A percentile compares a stretch with the other conserved stretches of the same genome.
phyloP scores from a whole-genome alignment of 2,797 vertebrate species.

The Hirundo rustica region DNA sequence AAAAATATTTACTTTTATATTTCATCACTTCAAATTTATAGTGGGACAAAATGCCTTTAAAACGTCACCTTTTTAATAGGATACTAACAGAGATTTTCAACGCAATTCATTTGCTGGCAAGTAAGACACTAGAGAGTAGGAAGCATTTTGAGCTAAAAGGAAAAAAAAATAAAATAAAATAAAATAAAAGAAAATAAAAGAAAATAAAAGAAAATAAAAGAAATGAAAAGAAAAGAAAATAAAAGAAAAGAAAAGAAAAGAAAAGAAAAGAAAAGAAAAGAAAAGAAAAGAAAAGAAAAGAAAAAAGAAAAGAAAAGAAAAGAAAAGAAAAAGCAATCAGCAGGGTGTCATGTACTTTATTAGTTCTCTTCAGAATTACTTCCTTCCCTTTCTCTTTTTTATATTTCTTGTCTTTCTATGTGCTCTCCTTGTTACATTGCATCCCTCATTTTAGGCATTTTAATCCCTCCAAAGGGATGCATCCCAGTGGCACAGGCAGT shows the following conservation, averaged over 20 bases:
- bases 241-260: conserved; percentile 8
- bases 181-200: background rate
- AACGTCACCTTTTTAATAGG: conserved; percentile 65
- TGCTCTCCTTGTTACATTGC: conserved; percentile 13
- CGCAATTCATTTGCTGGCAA: background rate
- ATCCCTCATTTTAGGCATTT: conserved; percentile 49
- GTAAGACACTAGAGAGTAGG: background rate
- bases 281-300: background rate
- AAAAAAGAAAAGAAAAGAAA: background rate
- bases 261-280: conserved; percentile 8
- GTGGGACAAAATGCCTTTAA: conserved; percentile 49
- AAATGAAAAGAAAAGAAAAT: too few relatives aligned
- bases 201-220: conserved; percentile 8
- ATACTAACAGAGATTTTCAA: conserved; percentile 39
- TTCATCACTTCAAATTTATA: conserved; percentile 67
- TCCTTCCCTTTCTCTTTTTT: conserved; percentile 23
- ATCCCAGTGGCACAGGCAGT: conserved; percentile 44
- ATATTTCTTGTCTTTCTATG: conserved; percentile 37
- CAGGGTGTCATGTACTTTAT: conserved; percentile 45
- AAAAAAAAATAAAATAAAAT: background rate
- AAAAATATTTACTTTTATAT: conserved; percentile 75
- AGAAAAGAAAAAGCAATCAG: conserved; percentile 50
- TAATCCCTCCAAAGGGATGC: conserved; percentile 61
- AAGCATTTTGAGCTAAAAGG: background rate
- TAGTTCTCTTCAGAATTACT: conserved; percentile 28